A percentile compares a stretch with the other conserved stretches of the same genome.
Evolutionary conservation across 2,113 vertebrate genomes (phyloP).

Genomic region (Trochalopteron elliotii): DNA sequence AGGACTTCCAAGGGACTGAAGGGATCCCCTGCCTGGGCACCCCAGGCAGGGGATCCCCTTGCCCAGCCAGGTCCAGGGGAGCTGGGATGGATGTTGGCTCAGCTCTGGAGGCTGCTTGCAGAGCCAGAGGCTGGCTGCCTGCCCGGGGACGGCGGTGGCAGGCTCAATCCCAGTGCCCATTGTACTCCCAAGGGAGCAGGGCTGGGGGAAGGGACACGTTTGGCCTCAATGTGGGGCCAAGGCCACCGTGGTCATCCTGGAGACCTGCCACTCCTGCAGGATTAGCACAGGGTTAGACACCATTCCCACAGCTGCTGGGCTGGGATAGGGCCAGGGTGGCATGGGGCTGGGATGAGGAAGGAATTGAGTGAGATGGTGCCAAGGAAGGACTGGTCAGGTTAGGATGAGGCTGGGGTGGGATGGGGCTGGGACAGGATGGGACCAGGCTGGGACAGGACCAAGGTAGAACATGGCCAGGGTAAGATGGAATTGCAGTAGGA

Average conservation of each 20-base stretch:
- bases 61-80: not conserved
- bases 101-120: not conserved
- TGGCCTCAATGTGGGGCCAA: not conserved
- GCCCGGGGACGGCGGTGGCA: not conserved
- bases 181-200: not conserved
- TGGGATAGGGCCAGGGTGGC: not conserved
- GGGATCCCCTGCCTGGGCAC: not conserved
- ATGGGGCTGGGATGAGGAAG: not conserved
- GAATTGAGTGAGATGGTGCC: rapidly evolving
- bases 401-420: not conserved
- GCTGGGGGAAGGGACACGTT: not conserved
- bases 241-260: not conserved
- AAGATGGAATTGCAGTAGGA: not conserved
- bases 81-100: not conserved
- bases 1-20: not conserved
- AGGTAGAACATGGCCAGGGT: not conserved
- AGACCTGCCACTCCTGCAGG: not conserved
- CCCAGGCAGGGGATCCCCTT: not conserved
- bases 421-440: no score
- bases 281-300: not conserved
- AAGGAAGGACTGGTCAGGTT: not conserved
- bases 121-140: not conserved
- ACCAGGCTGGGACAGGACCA: no score
- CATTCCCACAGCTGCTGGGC: not conserved
- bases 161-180: not conserved